These are phyloP conservation scores for Penaeus vannamei DNA, from an alignment of 1,140 invertebrate genomes.

Conservation along the genomic window DNA sequence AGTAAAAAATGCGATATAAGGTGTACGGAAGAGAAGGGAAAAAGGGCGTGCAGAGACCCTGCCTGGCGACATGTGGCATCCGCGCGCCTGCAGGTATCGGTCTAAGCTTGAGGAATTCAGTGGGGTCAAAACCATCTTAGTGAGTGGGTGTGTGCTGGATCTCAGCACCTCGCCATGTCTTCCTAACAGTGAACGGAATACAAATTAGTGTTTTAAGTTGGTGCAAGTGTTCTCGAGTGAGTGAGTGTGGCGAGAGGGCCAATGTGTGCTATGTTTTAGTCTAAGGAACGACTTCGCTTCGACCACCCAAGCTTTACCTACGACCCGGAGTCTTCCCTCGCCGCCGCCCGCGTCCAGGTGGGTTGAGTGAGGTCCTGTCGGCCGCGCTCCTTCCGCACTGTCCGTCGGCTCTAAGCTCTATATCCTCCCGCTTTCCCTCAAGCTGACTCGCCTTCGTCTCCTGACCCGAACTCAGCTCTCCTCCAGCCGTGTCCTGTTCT, in stretches of 20 bases:
- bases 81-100: constrained; percentile 38
- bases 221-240: neutral
- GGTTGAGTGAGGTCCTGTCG: too few species aligned
- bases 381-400: too few species aligned
- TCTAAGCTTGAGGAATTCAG: constrained; percentile 54
- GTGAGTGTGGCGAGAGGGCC: neutral
- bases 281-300: neutral
- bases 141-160: neutral
- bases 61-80: constrained; percentile 28
- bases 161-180: neutral
- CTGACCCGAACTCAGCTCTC: too few species aligned
- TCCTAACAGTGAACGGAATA: neutral
- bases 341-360: too few species aligned
- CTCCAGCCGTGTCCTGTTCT: too few species aligned
- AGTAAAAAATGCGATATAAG: too few species aligned
- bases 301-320: neutral
- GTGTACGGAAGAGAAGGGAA: too few species aligned
- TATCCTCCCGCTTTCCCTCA: too few species aligned
- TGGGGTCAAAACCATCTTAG: constrained; percentile 54
- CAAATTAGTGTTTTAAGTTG: neutral
- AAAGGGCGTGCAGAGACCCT: too few species aligned
- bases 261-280: constrained; percentile 3
- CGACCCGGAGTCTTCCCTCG: too few species aligned
- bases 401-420: too few species aligned
- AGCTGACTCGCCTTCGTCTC: too few species aligned